These are phyloP conservation scores for Ictalurus punctatus DNA, from an alignment of 2,113 vertebrate species.

Conservation along the genomic window DNA sequence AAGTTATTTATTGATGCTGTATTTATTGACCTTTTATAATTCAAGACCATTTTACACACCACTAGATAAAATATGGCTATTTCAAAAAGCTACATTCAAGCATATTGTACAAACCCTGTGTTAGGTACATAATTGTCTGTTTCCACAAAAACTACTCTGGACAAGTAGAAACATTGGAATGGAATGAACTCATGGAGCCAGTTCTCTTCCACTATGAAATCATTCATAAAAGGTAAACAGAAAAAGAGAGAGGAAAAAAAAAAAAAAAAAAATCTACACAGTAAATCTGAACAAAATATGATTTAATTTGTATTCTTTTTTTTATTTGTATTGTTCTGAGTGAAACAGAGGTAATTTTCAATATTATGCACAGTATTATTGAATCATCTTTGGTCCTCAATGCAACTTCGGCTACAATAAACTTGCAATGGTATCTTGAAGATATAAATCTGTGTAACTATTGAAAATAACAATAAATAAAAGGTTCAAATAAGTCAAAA, in stretches of 20 bases:
- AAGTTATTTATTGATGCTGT: too few relatives aligned
- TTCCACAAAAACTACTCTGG: neutral
- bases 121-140: neutral
- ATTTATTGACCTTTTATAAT: too few relatives aligned
- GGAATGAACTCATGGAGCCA: neutral
- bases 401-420: neutral
- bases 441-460: neutral
- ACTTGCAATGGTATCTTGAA: neutral
- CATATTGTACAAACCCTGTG: neutral
- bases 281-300: neutral
- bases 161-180: neutral
- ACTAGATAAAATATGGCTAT: too few relatives aligned
- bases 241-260: too few relatives aligned
- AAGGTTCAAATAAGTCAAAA: neutral
- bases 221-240: neutral
- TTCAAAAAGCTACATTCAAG: too few relatives aligned
- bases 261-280: neutral
- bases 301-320: constrained; percentile 17
- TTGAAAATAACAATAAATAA: constrained; percentile 15
- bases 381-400: constrained; percentile 21
- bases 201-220: neutral
- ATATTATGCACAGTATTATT: neutral
- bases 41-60: too few relatives aligned
- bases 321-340: neutral
- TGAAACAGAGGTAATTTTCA: neutral